These are phyloP conservation scores for Diadromus collaris DNA, from an alignment of 2,888 invertebrate genomes.

Conservation along the genomic window DNA sequence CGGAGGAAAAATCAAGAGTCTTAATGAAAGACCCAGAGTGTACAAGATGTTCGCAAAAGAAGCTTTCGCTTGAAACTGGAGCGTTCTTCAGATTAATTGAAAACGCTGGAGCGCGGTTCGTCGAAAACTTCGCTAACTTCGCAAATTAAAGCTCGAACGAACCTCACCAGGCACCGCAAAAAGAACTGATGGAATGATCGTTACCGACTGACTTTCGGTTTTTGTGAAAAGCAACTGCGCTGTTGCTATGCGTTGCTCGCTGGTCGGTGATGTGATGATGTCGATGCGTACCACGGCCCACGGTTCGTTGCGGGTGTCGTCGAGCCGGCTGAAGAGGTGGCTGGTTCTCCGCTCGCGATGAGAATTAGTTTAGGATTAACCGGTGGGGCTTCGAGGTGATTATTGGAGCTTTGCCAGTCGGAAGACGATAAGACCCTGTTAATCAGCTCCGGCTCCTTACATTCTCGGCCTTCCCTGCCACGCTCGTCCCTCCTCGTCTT, in stretches of 20 bases:
- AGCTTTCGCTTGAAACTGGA: background rate
- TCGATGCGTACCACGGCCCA: constrained; percentile 40
- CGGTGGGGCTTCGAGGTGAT: constrained; percentile 76
- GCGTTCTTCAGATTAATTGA: background rate
- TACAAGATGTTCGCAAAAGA: constrained; percentile 1
- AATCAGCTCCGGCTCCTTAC: constrained; percentile 70
- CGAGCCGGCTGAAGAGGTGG: constrained; percentile 57
- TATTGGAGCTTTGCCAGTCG: constrained; percentile 77
- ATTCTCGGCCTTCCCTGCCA: constrained; percentile 45
- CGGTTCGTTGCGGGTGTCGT: constrained; percentile 57
- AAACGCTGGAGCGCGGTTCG: background rate
- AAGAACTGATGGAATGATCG: background rate
- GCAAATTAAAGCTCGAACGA: background rate
- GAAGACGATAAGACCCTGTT: constrained; percentile 76
- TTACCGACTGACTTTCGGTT: background rate
- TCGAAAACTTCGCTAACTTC: background rate
- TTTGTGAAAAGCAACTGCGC: constrained; percentile 15
- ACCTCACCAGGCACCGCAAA: background rate
- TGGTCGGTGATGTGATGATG: constrained; percentile 21
- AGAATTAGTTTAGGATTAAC: constrained; percentile 78
- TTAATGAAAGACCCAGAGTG: background rate
- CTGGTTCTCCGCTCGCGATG: constrained; percentile 69
- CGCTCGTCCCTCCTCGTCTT: constrained; percentile 28
- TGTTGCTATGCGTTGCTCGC: background rate
- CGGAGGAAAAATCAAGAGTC: constrained; percentile 1